Evolutionary conservation across 1,140 invertebrate species (phyloP).

Genomic region (Euwallacea fornicatus): DNA sequence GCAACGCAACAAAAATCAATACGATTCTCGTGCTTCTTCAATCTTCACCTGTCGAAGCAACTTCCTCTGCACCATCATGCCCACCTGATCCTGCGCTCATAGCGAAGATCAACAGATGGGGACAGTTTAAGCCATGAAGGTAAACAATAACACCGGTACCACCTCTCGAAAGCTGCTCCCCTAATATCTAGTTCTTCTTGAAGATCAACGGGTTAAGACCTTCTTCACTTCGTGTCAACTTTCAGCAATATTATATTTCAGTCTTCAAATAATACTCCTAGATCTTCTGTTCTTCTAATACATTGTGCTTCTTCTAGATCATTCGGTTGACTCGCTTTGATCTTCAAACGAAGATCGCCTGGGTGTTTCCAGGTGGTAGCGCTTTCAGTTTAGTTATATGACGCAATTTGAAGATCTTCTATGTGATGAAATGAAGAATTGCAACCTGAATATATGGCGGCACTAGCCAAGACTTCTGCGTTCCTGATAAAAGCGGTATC

Average conservation of each 20-base stretch:
- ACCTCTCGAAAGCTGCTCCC: conserved; percentile 26
- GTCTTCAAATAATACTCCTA: conserved; percentile 10
- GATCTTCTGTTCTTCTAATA: conserved; percentile 13
- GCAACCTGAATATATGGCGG: neutral
- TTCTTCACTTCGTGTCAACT: conserved; percentile 7
- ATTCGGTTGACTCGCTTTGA: conserved; percentile 25
- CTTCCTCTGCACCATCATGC: neutral
- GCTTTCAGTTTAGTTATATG: no score
- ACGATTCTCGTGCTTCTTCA: neutral
- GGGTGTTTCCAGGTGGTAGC: no score
- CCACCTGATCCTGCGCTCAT: neutral
- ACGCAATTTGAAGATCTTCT: conserved; percentile 3
- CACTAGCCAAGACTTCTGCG: neutral
- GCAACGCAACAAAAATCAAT: neutral
- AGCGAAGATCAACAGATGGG: neutral
- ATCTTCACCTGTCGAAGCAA: neutral
- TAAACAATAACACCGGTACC: neutral
- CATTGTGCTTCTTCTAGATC: conserved; percentile 25
- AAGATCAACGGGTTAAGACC: conserved; percentile 28
- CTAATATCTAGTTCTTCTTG: conserved; percentile 38
- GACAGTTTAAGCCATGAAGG: neutral
- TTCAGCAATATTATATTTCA: neutral
- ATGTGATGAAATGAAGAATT: neutral
- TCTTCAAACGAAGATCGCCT: conserved; percentile 13
- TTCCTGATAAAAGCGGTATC: neutral